Evolutionary conservation across 2,888 invertebrate genomes (phyloP).

Genomic region (Sepioteuthis lessoniana): DNA sequence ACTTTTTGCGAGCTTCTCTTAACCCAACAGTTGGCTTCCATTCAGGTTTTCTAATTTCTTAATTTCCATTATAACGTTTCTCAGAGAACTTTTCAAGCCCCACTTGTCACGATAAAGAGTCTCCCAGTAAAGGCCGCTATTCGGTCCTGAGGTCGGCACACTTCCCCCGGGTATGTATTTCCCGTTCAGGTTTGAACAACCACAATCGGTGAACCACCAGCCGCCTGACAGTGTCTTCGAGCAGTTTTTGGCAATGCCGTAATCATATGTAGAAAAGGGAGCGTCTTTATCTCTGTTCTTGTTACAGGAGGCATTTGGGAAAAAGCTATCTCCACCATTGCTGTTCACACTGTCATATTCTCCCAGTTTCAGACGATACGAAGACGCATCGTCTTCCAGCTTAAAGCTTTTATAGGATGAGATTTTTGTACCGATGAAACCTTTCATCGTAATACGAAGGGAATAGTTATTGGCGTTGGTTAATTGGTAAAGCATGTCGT

Average conservation of each 20-base stretch:
- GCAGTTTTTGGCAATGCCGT: background rate
- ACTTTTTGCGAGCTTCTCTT: no score
- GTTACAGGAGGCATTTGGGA: background rate
- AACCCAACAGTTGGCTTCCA: no score
- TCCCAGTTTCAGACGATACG: background rate
- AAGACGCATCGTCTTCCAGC: background rate
- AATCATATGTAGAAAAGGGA: background rate
- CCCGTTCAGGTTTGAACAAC: constrained; percentile 41
- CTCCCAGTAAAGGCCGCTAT: constrained; percentile 39
- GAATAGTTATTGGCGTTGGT: background rate
- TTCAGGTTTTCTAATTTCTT: no score
- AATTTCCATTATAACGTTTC: constrained; percentile 34
- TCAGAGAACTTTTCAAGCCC: background rate
- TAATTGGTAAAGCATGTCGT: background rate
- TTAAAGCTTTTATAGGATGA: background rate
- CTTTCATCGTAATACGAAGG: background rate
- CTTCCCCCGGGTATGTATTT: background rate
- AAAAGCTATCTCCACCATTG: constrained; percentile 39
- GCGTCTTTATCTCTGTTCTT: no score
- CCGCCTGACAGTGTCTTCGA: background rate
- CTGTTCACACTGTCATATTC: background rate
- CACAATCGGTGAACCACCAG: constrained; percentile 45
- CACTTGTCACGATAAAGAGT: background rate
- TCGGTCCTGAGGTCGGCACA: background rate
- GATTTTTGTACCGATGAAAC: background rate